Percentiles rank a stretch among this genome's conserved stretches.
Conservation (phyloP, 2,888 invertebrate genomes). For the Leptopilina drosophilae region DNA sequence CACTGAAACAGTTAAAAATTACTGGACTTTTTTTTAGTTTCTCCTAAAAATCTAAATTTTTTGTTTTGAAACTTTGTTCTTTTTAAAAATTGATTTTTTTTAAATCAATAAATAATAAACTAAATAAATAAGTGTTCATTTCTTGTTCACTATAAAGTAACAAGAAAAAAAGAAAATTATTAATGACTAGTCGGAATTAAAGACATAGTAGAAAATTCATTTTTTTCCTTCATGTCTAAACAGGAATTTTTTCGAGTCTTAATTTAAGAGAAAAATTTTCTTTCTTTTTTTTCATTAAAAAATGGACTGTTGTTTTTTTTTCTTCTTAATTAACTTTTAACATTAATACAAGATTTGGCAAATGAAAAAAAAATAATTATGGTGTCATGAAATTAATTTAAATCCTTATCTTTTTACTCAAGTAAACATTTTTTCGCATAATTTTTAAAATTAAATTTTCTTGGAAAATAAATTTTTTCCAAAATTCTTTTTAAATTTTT, state of each 20-base stretch:
- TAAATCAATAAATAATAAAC: background rate
- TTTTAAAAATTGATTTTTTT: background rate
- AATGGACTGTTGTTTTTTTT: constrained; percentile 13
- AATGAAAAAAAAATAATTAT: too few relatives aligned
- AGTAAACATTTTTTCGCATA: background rate
- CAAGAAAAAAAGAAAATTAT: background rate
- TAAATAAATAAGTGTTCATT: background rate
- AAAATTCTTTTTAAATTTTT: background rate
- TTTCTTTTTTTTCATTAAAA: background rate
- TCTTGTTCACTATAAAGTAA: constrained; percentile 9
- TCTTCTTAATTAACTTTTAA: too few relatives aligned
- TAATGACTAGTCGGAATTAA: constrained; percentile 40
- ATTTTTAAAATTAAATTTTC: background rate
- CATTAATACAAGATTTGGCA: too few relatives aligned
- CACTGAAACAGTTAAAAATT: background rate
- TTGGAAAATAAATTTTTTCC: too few relatives aligned
- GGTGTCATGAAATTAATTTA: too few relatives aligned
- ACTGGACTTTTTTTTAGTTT: too few relatives aligned
- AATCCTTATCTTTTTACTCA: too few relatives aligned
- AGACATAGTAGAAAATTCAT: background rate
- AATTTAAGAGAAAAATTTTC: too few relatives aligned
- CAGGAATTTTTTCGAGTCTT: too few relatives aligned
- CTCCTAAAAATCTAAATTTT: background rate
- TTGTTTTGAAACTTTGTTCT: background rate
- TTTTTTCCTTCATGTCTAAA: too few relatives aligned